Evolutionary conservation across 2,797 vertebrate species (phyloP), one percentile per base, ranked within the genome.

Genomic region (Valencia hispanica): DNA sequence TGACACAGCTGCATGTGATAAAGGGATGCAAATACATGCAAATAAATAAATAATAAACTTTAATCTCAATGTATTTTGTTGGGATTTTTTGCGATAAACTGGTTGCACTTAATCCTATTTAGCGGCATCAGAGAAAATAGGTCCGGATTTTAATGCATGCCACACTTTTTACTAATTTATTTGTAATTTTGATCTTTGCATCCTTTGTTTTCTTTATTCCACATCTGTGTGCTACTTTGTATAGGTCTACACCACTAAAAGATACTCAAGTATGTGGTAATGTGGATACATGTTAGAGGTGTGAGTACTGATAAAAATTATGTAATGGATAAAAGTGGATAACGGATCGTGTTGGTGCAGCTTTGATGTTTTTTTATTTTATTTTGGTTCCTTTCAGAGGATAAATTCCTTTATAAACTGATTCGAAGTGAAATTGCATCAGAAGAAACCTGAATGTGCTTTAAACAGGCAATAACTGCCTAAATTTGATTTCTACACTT

Each of bases 371-470:
- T 79, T 36, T 61, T 63, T 63, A 57, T n/a, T n/a, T n/a, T 11
- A 48, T 77, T 53, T 34, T 45, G 18, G 34, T 12, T 77, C 36
- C 4, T 73, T 1, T 71, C 51, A 14, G 32, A 70, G 27, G 59
- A 36, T 59, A 4, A 10, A 22, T 51, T 66, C 30, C 17, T 63
- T 34, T 2, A 61, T 1, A 41, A 71, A 66, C 51, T 9, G 17
- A 39, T 81, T 78, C 25, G 50, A 77, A 65, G 55, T 53, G n/a
- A 20, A 34, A 63, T n/a, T 74, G 61, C 27, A 73, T 73, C 39
- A 59, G n/a, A 22, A 50, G 22, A 39, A 63, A 4, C 4, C 59
- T 36, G 1, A 20, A n/a, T 34, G 57, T 32, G 30, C n/a, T 59
- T 59, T 30, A 59, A 59, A 55, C 8, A 53, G 51, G 22, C 25